phyloP scores from a whole-genome alignment of 2,113 vertebrate species.

The Lota lota region DNA sequence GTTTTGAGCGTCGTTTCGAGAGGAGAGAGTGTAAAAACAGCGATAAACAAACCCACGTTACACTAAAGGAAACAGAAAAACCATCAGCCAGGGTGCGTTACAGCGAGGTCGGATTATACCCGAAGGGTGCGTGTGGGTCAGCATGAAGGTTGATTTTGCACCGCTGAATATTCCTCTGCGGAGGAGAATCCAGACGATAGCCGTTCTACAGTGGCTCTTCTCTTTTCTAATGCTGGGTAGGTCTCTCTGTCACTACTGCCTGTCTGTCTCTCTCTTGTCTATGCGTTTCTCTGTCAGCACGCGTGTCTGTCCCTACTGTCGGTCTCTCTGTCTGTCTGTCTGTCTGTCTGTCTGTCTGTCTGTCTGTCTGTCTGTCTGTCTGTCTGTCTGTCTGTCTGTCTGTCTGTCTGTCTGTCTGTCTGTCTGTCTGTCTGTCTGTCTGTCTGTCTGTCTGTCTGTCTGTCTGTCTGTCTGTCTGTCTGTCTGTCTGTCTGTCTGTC shows the following conservation, averaged over 20 bases:
- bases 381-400: neutral
- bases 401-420: neutral
- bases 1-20: neutral
- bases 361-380: neutral
- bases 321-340: neutral
- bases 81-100: neutral
- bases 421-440: slow-evolving; percentile 10
- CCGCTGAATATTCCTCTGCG: slow-evolving; percentile 74
- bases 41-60: too few relatives aligned
- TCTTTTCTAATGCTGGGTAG: slow-evolving; percentile 78
- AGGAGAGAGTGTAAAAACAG: neutral
- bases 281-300: slow-evolving; percentile 8
- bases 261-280: slow-evolving; percentile 10
- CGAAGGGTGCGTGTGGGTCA: slow-evolving; percentile 7
- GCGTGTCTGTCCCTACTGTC: neutral
- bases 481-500: slow-evolving; percentile 1
- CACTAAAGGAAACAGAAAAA: neutral
- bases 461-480: neutral
- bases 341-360: neutral
- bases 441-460: slow-evolving; percentile 7
- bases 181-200: slow-evolving; percentile 78
- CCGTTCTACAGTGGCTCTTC: slow-evolving; percentile 81
- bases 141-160: slow-evolving; percentile 80
- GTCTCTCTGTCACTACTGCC: neutral
- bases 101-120: slow-evolving; percentile 2